A percentile compares a stretch with the other conserved stretches of the same genome.
Conservation (phyloP, 2,113 vertebrate genomes). For the Egretta garzetta region DNA sequence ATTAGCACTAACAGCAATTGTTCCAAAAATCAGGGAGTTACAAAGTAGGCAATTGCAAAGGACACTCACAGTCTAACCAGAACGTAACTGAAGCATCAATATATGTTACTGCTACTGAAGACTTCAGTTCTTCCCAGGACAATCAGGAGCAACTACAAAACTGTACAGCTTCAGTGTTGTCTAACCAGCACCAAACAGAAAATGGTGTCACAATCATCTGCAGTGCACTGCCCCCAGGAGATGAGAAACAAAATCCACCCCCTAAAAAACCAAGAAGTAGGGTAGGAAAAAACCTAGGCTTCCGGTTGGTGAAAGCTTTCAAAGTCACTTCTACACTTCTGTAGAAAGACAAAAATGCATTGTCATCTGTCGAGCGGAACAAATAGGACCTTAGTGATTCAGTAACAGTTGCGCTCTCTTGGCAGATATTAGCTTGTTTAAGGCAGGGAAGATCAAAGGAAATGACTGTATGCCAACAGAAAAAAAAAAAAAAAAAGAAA, state of each 20-base stretch:
- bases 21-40: not conserved
- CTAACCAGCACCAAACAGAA: not conserved
- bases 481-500: not conserved
- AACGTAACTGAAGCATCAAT: not conserved
- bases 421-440: constrained; percentile 63
- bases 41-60: not conserved
- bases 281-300: not conserved
- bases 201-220: not conserved
- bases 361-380: constrained; percentile 57
- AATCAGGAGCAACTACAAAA: not conserved
- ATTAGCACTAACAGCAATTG: not conserved
- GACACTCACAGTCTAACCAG: not conserved
- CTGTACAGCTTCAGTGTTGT: not conserved
- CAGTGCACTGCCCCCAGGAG: not conserved
- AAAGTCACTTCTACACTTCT: not conserved
- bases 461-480: constrained; percentile 36
- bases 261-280: not conserved
- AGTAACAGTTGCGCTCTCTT: constrained; percentile 61
- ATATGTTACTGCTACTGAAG: not conserved
- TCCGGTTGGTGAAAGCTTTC: not conserved
- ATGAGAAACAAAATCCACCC: not conserved
- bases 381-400: constrained; percentile 63
- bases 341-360: constrained; percentile 39
- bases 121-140: not conserved
- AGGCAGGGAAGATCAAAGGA: constrained; percentile 71